Evolutionary conservation across 2,888 invertebrate genomes (phyloP), one percentile per base, ranked within the genome.

Genomic region (Nebria salina): DNA sequence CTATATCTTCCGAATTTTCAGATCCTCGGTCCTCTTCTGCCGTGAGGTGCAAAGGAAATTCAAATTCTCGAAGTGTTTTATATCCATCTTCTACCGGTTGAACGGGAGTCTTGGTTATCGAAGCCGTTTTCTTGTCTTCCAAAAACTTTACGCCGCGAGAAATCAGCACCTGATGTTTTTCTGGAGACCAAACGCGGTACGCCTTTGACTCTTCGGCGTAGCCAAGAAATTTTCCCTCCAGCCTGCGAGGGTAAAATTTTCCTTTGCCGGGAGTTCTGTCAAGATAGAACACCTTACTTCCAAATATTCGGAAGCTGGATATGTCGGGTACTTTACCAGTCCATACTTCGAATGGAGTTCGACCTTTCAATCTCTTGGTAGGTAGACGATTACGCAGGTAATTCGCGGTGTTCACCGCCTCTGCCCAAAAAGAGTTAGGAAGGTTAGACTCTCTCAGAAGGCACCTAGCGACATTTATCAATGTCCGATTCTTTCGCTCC

Each of bases 191-290:
- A 2, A 86, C 75, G 82, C 85, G 75, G 77, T 83, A 86, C 4
- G 78, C 85, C 81, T 86, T 86, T 0, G 83, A 82, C 68, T 85
- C 73, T 70, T 83, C 75, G 0, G 83, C 81, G 68, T 86, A 86
- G 8, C 66, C 66, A 1, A 66, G 8, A 7, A 66, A 15, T 66
- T 1, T 20, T 15, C n/a, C 66, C 13, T 66, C 66, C 7, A 7
- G 8, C 0, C 66, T 1, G 0, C 66, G 66, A 15, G n/a, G 11
- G 6, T 66, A 0, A 20, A 66, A 66, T 13, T 66, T 66, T 20
- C 66, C 2, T 20, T 66, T 66, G 66, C 66, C 43, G 9, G 43
- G 43, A 8, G 6, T 9, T 43, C 43, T 43, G 43, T 9, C 9
- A 6, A 43, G 9, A 43, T 9, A 1, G 9, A 43, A 43, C 9